A percentile compares a stretch with the other conserved stretches of the same genome.
phyloP scores from a whole-genome alignment of 2,113 vertebrate genomes.

The Urocitellus parryii region DNA sequence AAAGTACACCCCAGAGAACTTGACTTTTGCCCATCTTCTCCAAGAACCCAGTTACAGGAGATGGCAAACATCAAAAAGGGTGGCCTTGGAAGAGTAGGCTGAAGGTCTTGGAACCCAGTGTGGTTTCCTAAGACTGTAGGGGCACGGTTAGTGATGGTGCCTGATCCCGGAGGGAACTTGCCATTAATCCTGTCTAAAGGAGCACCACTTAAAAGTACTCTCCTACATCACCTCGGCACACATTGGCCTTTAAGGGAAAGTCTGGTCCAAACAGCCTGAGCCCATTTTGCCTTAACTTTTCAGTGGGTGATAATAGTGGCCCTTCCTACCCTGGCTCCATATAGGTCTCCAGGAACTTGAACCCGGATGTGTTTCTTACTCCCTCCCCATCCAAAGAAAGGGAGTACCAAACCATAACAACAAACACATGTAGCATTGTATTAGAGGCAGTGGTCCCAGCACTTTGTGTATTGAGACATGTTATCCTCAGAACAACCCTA shows the following conservation, averaged over 20 bases:
- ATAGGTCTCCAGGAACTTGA: not conserved
- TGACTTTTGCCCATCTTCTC: not conserved
- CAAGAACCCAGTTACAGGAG: conserved; percentile 42
- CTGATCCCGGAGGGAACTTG: not conserved
- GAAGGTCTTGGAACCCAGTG: not conserved
- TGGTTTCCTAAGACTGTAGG: not conserved
- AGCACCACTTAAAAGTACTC: conserved; percentile 15
- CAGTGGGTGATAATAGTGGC: not conserved
- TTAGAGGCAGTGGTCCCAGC: not conserved
- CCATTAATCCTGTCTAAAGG: conserved; percentile 58
- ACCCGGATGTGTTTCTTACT: not conserved
- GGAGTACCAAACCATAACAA: not conserved
- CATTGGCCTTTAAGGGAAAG: not conserved
- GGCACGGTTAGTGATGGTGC: not conserved
- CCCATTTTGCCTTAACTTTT: conserved; percentile 13
- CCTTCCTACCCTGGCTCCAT: not conserved
- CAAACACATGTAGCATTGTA: not conserved
- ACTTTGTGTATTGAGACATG: not conserved
- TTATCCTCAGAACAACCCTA: not conserved
- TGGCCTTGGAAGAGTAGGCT: not conserved
- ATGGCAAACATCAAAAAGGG: conserved; percentile 57
- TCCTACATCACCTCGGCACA: not conserved
- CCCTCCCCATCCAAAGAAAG: not conserved
- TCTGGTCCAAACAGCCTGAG: not conserved
- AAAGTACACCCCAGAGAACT: not conserved